Base-by-base conservation (phyloP, 64 coral and sea anemone genomes). In the Stylophora pistillata region DNA sequence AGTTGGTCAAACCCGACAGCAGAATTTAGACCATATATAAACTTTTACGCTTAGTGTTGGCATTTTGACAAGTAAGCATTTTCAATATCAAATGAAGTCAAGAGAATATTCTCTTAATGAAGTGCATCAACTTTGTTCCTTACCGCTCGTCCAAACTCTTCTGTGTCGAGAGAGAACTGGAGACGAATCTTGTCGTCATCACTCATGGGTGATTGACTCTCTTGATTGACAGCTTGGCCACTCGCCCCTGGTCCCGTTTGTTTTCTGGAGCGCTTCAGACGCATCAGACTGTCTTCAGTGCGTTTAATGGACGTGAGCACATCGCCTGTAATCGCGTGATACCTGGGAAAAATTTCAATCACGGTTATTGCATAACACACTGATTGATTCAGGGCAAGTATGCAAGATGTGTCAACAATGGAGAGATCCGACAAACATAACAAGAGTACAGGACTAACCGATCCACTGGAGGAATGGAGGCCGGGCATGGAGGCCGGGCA, bases 171-270 rank as follows among this genome's bases (percentile, higher is more conserved):
- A 21, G 89, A 76, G 74, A 98, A 98, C 78, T 98, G 95, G 30
- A 98, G 72, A 28, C 95, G 76, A 79, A 98, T 98, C 52, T 98
- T 98, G 73, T 98, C 95, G 78, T 98, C 95, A 86, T 98, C 95
- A 60, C 82, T 98, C 72, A 98, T 91, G 2, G 87, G 69, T 18
- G 79, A 59, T 41, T 78, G 59, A 27, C 64, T 74, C 37, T 98
- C 95, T 53, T 79, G 57, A 65, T 54, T 69, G 23, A 60, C 16
- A 57, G 53, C 63, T 73, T 87, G 34, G 32, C n/a, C 60, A 64
- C 78, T 81, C 53, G 20, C 12, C 5, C 90, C 91, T 58, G 84
- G 55, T 88, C 83, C 95, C 12, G 29, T 78, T 30, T 87, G 78
- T 74, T 98, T 98, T 53, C 95, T 82, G 32, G 95, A 88, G 53